phyloP scores from a whole-genome alignment of 2,113 vertebrate species.

The Penelope pileata region DNA sequence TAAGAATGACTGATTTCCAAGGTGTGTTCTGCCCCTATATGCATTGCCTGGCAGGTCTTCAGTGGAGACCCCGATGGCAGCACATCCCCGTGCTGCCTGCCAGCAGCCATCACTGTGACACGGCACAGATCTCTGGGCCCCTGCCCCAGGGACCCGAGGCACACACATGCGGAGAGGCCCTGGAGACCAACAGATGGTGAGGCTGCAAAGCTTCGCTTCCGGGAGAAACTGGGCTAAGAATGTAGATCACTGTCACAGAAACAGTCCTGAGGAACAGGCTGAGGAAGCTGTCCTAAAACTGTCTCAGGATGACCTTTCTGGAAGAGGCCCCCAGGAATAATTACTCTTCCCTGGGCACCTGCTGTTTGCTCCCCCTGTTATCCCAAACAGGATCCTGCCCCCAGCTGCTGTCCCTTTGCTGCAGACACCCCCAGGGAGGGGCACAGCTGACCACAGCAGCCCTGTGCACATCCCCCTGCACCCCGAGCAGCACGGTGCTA shows the following conservation, averaged over 20 bases:
- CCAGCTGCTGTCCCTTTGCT: background rate
- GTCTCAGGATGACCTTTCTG: background rate
- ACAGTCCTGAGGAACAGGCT: background rate
- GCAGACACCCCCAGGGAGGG: background rate
- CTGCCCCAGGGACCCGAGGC: background rate
- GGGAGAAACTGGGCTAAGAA: conserved; percentile 24
- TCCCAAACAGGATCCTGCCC: background rate
- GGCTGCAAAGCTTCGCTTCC: background rate
- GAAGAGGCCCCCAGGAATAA: background rate
- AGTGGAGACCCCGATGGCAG: fast-evolving
- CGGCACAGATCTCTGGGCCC: background rate
- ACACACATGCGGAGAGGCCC: background rate
- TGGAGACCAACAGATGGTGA: background rate
- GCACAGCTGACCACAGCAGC: background rate
- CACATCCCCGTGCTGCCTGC: fast-evolving
- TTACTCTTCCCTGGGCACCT: background rate
- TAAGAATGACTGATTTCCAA: background rate
- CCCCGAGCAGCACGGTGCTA: background rate
- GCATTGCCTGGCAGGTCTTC: background rate
- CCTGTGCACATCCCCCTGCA: background rate
- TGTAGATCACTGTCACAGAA: conserved; percentile 26
- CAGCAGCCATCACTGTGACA: fast-evolving
- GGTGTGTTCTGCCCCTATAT: background rate
- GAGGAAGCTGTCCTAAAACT: background rate
- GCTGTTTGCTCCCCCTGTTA: background rate